Base-by-base conservation (phyloP, 2,797 vertebrate species). In the Vespertilio murinus region DNA sequence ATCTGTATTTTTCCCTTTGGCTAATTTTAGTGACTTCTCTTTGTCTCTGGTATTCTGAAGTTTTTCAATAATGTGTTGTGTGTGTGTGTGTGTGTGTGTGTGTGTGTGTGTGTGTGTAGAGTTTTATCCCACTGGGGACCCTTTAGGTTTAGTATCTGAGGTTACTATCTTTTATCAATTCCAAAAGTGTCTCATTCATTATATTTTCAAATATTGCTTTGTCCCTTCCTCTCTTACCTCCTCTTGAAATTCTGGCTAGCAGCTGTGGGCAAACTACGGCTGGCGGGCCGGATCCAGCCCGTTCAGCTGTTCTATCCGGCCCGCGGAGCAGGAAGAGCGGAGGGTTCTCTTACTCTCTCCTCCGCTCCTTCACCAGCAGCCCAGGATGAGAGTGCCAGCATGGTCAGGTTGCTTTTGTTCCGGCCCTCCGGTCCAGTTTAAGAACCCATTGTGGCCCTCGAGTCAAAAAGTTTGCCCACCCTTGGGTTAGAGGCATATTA, bases 41-140 rank as follows among this genome's bases (percentile, higher is more conserved):
- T 77, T 83, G 25, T 93, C 20, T 85, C 64, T 56, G 74, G 28
- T 42, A 77, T 88, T 94, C n/a, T 77, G 20, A 85, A 84, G 25
- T 49, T 90, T 54, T 81, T 64, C 11, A 61, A 59, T n/a, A 38
- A 42, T 45, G 13, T 81, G 22, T 61, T 90, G 56, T 23, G 52
- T 54, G 25, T 30, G 56, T 59, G 25, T 59, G 54, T 56, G 52
- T 54, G 54, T 42, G 40, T 38, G 30, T 70, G 35, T 67, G 64
- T 35, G 64, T 67, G 30, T 49, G 71, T 74, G 9, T 64, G 30
- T 40, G 42, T 73, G 16, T 61, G 28, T 83, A 75, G 90, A 70
- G 33, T 16, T 67, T 74, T 80, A 35, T 59, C 35, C 67, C 64
- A 64, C 23, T 59, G 23, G 28, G 28, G 6, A 79, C 84, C 14